These are phyloP conservation scores for Abrostola triplasia DNA, from an alignment of 2,888 invertebrate species.

Conservation along the genomic window DNA sequence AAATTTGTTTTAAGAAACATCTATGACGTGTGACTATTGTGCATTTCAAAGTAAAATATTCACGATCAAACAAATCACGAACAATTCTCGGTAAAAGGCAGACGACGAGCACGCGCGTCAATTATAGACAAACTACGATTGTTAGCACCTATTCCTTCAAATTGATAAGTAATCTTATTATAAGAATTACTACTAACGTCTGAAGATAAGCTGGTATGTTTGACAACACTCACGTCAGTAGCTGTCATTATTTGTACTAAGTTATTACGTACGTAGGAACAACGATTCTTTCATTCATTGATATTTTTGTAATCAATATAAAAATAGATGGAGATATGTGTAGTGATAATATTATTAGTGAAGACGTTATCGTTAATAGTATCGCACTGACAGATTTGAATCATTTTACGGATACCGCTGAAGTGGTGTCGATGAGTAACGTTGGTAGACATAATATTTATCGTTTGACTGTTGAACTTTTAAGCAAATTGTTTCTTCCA, in stretches of 20 bases:
- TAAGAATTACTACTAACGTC: conserved; percentile 45
- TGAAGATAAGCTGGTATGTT: conserved; percentile 47
- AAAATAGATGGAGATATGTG: conserved; percentile 43
- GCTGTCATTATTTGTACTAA: conserved; percentile 58
- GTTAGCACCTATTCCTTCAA: conserved; percentile 45
- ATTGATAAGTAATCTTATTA: conserved; percentile 48
- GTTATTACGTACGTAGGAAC: conserved; percentile 57
- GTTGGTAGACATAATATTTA: conserved; percentile 15
- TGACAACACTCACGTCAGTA: conserved; percentile 57
- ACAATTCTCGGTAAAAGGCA: conserved; percentile 45
- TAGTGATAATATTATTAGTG: conserved; percentile 32
- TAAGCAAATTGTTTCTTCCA: conserved; percentile 7
- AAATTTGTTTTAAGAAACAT: conserved; percentile 20
- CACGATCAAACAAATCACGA: conserved; percentile 40
- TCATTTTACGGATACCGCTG: conserved; percentile 30
- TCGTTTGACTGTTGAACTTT: conserved; percentile 17
- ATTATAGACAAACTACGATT: conserved; percentile 56
- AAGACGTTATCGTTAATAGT: conserved; percentile 24
- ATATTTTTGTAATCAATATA: conserved; percentile 46
- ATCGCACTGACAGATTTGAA: conserved; percentile 24
- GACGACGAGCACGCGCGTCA: conserved; percentile 47
- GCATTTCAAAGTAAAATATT: conserved; percentile 35
- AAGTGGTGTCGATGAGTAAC: conserved; percentile 27
- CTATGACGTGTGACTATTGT: conserved; percentile 43
- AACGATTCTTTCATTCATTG: conserved; percentile 56